These are phyloP conservation scores for Agriopis marginaria DNA, from an alignment of 2,888 invertebrate genomes.

Conservation along the genomic window DNA sequence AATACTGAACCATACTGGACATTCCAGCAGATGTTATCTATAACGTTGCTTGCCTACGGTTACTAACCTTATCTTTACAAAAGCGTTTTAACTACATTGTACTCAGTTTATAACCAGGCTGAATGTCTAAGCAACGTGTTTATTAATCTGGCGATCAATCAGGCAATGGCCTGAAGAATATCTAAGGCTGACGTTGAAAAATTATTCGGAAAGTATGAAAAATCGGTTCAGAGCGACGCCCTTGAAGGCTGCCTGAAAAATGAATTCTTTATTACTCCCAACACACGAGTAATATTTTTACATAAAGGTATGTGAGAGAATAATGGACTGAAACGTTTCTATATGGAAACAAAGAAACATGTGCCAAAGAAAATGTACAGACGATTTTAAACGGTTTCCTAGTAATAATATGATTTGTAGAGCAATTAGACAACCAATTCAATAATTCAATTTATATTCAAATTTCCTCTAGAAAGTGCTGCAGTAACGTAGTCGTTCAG, in stretches of 20 bases:
- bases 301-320: constrained; percentile 13
- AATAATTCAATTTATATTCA: constrained; percentile 11
- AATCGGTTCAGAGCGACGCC: constrained; percentile 47
- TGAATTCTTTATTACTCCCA: constrained; percentile 37
- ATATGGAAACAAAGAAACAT: constrained; percentile 11
- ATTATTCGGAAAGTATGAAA: constrained; percentile 52
- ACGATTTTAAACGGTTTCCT: neutral
- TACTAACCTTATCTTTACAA: constrained; percentile 10
- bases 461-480: constrained; percentile 19
- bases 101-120: constrained; percentile 19
- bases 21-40: constrained; percentile 17
- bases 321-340: constrained; percentile 24
- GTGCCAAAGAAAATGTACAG: constrained; percentile 10
- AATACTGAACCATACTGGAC: constrained; percentile 26
- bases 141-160: constrained; percentile 52
- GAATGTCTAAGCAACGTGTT: constrained; percentile 39
- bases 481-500: constrained; percentile 4
- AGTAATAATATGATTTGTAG: neutral
- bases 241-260: constrained; percentile 38
- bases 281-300: constrained; percentile 25
- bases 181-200: constrained; percentile 54
- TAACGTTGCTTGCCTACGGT: constrained; percentile 2
- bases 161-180: constrained; percentile 49
- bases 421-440: neutral
- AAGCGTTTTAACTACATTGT: constrained; percentile 16